These are phyloP conservation scores for Oppia nitens DNA, from an alignment of 1,140 invertebrate species.

Conservation along the genomic window DNA sequence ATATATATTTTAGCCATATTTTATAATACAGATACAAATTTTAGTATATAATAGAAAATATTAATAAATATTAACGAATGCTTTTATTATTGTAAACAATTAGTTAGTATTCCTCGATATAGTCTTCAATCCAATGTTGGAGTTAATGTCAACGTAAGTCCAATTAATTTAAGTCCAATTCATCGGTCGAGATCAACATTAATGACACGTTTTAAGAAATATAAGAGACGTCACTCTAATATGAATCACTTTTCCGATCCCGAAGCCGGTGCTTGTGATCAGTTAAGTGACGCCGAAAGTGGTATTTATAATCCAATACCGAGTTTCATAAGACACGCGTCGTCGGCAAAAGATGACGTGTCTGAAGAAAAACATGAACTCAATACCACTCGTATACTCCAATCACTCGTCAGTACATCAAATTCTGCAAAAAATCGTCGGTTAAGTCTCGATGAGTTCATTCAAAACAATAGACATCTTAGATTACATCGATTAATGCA, in stretches of 20 bases:
- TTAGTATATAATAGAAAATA: not conserved
- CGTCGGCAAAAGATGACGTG: not conserved
- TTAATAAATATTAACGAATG: not conserved
- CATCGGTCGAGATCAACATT: conserved; percentile 5
- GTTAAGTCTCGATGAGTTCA: conserved; percentile 39
- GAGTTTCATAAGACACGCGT: not conserved
- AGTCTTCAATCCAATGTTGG: conserved; percentile 4
- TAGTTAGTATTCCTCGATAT: conserved; percentile 3
- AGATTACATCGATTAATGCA: not conserved
- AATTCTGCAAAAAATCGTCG: conserved; percentile 17
- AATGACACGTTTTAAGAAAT: conserved; percentile 2
- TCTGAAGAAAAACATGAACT: not conserved
- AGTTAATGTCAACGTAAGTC: conserved; percentile 1
- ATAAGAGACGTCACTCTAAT: not conserved
- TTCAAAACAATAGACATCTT: conserved; percentile 40
- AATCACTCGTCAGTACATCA: not conserved
- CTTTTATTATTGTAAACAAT: not conserved
- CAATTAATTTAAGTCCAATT: not conserved
- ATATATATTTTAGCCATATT: no score
- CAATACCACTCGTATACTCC: not conserved
- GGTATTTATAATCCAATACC: not conserved
- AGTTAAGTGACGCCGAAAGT: conserved; percentile 3
- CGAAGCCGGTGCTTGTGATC: not conserved
- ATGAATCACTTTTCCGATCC: conserved; percentile 5
- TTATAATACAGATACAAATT: not conserved